phyloP scores from a whole-genome alignment of 2,888 invertebrate species.

The Calephelis perditalis region DNA sequence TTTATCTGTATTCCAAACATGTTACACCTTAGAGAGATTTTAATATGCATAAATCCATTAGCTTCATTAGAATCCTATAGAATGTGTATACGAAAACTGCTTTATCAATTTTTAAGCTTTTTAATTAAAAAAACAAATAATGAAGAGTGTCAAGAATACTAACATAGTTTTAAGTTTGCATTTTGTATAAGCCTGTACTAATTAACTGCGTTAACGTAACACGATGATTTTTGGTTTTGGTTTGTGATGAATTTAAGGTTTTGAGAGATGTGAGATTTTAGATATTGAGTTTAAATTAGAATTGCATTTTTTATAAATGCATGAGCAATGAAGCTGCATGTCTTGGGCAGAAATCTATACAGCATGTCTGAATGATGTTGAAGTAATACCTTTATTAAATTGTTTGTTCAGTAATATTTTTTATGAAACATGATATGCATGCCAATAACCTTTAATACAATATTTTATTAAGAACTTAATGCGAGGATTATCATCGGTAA shows the following conservation, averaged over 20 bases:
- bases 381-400: too few species aligned
- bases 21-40: too few species aligned
- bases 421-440: too few species aligned
- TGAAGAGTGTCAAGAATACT: conserved; percentile 2
- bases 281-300: neutral
- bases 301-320: neutral
- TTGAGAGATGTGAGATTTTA: neutral
- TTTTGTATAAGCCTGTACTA: conserved; percentile 7
- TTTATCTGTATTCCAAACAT: too few species aligned
- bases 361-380: neutral
- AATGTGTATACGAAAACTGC: conserved; percentile 5
- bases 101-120: conserved; percentile 7
- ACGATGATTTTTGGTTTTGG: conserved; percentile 11
- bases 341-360: neutral
- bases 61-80: neutral
- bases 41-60: neutral
- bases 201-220: conserved; percentile 8
- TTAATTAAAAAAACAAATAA: neutral
- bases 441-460: too few species aligned
- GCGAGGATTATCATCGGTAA: too few species aligned
- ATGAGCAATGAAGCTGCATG: neutral
- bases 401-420: too few species aligned
- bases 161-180: conserved; percentile 8
- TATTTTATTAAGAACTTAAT: too few species aligned
- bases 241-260: neutral